Base-by-base conservation (phyloP, 1,140 invertebrate genomes). In the Geopemphigus sp. region DNA sequence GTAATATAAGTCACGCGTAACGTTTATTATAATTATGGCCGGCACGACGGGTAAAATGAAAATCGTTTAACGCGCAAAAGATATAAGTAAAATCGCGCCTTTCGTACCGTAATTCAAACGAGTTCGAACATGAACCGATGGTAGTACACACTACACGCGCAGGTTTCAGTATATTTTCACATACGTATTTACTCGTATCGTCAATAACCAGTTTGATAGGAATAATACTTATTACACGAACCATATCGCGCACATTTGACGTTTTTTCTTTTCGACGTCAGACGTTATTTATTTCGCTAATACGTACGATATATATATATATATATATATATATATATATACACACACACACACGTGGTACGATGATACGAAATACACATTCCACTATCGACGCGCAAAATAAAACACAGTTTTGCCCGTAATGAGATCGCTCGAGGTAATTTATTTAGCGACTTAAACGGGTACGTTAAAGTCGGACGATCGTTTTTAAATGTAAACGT, bases 211-310 rank as follows among this genome's bases (percentile, higher is more conserved):
- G 64, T 68, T 68, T 68, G 32, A 24, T 45, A 32, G 39, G 45
- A 68, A 47, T 68, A 68, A 47, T 68, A 68, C 64, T 24, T 68
- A 68, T 68, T 68, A 22, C 47, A 22, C 12, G 8, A 68, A 47
- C 22, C 64, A 68, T 68, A 68, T 68, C 64, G 64, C 64, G 47
- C 64, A 68, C n/a, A 47, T 47, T 68, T 68, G n/a, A 68, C n/a
- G 39, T 68, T 47, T 66, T 64, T n/a, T 68, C 47, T 45, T 68
- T 68, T 47, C 6, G 39, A 47, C 39, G 22, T 68, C n/a, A 11
- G 22, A 68, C 47, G 22, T 68, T 68, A 68, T 68, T 68, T 68
- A 68, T 47, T 24, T 68, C 39, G 45, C n/a, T 6, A 47, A 47
- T 50, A 12, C 15, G 15, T 61, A 61, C 10, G 26, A 61, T 61